Base-by-base conservation (phyloP, 2,888 invertebrate species). In the Alsophila aescularia region DNA sequence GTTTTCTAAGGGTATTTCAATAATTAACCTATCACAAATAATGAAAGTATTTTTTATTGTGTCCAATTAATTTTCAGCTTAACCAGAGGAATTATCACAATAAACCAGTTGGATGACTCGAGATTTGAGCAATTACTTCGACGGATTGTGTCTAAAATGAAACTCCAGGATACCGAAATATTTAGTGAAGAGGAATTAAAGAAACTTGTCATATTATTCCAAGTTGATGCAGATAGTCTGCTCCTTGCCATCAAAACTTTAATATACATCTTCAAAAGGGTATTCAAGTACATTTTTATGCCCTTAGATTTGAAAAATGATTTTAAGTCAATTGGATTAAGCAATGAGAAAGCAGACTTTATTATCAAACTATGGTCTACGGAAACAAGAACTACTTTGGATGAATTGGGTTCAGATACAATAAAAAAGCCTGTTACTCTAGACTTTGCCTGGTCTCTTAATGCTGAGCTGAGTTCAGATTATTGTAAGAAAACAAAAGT, bases 401-500 rank as follows among this genome's bases (percentile, higher is more conserved):
- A 83, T 73, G 81, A 87, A 36, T 62, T 90, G 44, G 74, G 77
- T 34, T 64, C 75, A 31, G 73, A 75, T 40, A 43, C 66, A 32
- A 67, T 68, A 36, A 71, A 77, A 36, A 73, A 77, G 45, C 64
- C 64, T 45, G 74, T 80, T 32, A 55, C 66, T 9, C 58, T 85
- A 16, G 72, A 79, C 54, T 80, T 90, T 62, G 70, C 82, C 31
- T 91, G 87, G 85, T 84, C 83, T 62, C 66, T 90, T 50, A 88
- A 87, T 78, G 85, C 88, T 42, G 91, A 91, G 65, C 68, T 91
- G 39, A 88, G 90, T 73, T 90, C 90, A 31, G 83, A 84, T 49
- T 79, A 75, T 60, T 77, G 79, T 14, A 90, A 87, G 62, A 90
- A 87, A 64, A 77, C 81, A 60, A 90, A 88, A 67, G 66, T 84